Evolutionary conservation across 23 tunicate species (phyloP).

Genomic region (Phallusia fumigata): DNA sequence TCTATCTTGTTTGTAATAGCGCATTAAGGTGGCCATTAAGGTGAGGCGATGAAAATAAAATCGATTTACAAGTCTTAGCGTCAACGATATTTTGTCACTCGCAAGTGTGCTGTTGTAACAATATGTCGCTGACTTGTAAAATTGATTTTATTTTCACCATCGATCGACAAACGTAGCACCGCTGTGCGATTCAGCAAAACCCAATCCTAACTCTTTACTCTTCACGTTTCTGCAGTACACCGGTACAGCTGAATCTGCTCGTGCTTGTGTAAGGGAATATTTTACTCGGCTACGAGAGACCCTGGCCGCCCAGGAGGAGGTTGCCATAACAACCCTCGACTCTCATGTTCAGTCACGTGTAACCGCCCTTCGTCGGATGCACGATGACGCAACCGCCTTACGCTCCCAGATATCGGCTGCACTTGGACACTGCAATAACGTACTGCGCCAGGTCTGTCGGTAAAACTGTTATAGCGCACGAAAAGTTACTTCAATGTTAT

Average conservation of each 20-base stretch:
- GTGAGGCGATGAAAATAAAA: no score
- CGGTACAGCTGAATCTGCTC: slow-evolving; percentile 62
- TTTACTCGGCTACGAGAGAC: slow-evolving; percentile 53
- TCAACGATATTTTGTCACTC: no score
- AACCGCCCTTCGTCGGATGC: slow-evolving; percentile 47
- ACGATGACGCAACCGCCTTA: slow-evolving; percentile 65
- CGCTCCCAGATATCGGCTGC: slow-evolving; percentile 50
- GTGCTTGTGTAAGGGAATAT: slow-evolving; percentile 54
- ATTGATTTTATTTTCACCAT: no score
- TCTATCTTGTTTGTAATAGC: no score
- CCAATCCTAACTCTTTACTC: no score
- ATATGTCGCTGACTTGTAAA: no score
- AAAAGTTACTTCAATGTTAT: no score
- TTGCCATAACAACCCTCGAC: slow-evolving; percentile 45
- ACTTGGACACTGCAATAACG: slow-evolving; percentile 48
- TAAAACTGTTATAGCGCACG: background rate
- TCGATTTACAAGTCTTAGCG: no score
- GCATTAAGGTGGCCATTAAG: no score
- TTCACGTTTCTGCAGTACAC: slow-evolving; percentile 12
- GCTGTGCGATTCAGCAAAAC: no score
- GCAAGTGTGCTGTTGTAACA: no score
- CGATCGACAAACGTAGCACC: no score
- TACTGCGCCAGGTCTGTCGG: slow-evolving; percentile 27
- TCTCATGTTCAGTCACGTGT: slow-evolving; percentile 59
- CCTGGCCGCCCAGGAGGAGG: slow-evolving; percentile 56